These are phyloP conservation scores for Ichneumoninae sp. DNA, from an alignment of 2,888 invertebrate genomes.

Conservation along the genomic window DNA sequence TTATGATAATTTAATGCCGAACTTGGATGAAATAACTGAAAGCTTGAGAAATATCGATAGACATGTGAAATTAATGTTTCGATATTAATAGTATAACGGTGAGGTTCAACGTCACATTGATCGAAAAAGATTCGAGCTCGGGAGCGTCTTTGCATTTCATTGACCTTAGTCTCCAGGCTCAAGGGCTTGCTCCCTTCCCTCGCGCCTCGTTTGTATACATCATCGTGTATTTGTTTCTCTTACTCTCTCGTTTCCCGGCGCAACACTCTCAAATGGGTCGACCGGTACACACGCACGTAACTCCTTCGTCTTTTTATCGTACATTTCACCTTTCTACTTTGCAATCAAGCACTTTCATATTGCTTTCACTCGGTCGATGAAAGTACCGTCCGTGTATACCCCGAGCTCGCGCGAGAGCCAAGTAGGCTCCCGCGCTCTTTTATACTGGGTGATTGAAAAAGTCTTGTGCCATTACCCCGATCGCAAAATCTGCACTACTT, in stretches of 20 bases:
- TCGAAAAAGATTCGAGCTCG: slow-evolving; percentile 30
- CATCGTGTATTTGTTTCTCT: slow-evolving; percentile 32
- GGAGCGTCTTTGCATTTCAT: slow-evolving; percentile 63
- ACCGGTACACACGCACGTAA: slow-evolving; percentile 80
- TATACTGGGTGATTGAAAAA: slow-evolving; percentile 69
- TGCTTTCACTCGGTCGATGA: slow-evolving; percentile 84
- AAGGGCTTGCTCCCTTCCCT: slow-evolving; percentile 72
- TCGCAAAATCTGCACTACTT: slow-evolving; percentile 2
- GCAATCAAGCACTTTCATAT: slow-evolving; percentile 85
- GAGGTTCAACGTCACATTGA: background rate
- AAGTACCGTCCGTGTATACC: slow-evolving; percentile 77
- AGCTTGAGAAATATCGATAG: background rate
- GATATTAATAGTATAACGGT: background rate
- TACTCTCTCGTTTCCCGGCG: slow-evolving; percentile 52
- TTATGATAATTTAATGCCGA: background rate
- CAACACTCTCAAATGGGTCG: slow-evolving; percentile 80
- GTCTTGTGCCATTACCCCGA: slow-evolving; percentile 5
- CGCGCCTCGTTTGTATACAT: slow-evolving; percentile 35
- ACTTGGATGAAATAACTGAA: background rate
- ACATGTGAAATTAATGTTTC: slow-evolving; percentile 11
- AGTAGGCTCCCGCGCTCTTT: slow-evolving; percentile 77
- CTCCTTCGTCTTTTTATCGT: slow-evolving; percentile 83
- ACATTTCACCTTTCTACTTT: slow-evolving; percentile 85
- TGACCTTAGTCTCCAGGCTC: slow-evolving; percentile 77
- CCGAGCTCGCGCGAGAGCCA: slow-evolving; percentile 74